phyloP scores from a whole-genome alignment of 2,797 vertebrate genomes.

The Clarias laeviceps region DNA sequence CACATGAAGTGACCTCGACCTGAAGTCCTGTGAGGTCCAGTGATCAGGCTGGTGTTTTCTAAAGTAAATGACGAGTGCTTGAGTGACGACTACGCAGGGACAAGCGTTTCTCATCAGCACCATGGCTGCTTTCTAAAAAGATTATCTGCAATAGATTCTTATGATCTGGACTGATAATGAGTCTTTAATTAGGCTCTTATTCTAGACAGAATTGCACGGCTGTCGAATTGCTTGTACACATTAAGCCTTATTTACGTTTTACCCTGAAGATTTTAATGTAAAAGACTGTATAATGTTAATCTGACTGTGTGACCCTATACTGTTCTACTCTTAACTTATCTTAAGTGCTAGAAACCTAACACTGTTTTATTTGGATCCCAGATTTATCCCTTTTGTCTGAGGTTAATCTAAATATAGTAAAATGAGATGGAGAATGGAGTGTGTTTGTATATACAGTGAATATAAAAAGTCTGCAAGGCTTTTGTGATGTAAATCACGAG shows the following conservation, averaged over 20 bases:
- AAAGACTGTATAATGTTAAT: background rate
- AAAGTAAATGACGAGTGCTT: background rate
- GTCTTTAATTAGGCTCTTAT: too few species aligned
- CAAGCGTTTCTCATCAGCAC: constrained; percentile 30
- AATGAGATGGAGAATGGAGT: background rate
- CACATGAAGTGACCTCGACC: constrained; percentile 28
- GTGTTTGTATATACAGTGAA: constrained; percentile 32
- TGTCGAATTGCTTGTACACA: too few species aligned
- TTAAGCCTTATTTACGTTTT: too few species aligned
- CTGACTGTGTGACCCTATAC: background rate
- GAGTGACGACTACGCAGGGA: background rate
- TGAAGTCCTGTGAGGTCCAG: background rate
- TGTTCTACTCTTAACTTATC: background rate
- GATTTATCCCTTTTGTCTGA: background rate
- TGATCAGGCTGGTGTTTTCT: background rate
- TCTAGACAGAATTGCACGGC: too few species aligned
- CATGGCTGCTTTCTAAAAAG: constrained; percentile 63
- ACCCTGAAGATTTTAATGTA: too few species aligned
- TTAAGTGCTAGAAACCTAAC: background rate
- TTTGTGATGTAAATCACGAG: too few species aligned
- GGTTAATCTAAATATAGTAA: background rate
- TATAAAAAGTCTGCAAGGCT: too few species aligned
- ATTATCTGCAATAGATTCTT: constrained; percentile 62
- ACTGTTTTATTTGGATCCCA: background rate
- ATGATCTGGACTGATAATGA: background rate